Percentiles rank a stretch among this genome's conserved stretches.
phyloP scores from a whole-genome alignment of 2,797 vertebrate genomes.

The Argyrosomus regius region DNA sequence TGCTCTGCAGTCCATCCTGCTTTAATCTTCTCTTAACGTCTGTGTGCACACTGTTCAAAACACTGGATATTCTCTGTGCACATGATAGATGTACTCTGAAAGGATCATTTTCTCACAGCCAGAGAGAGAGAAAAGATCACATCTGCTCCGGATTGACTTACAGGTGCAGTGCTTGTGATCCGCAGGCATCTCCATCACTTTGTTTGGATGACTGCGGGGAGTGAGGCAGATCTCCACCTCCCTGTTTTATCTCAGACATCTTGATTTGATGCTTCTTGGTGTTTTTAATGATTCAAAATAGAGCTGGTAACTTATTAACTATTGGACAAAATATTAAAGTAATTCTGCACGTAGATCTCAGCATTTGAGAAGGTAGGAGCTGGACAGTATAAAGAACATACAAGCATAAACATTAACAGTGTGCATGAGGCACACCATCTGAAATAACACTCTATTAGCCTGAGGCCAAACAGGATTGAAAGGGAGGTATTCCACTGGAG shows the following conservation, averaged over 20 bases:
- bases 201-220: slow-evolving; percentile 70
- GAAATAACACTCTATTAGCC: slow-evolving; percentile 38
- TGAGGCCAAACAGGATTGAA: slow-evolving; percentile 35
- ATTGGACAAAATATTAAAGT: neutral
- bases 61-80: neutral
- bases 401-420: neutral
- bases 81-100: neutral
- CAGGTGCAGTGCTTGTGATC: slow-evolving; percentile 73
- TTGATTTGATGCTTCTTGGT: slow-evolving; percentile 8
- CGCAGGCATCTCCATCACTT: slow-evolving; percentile 56
- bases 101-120: slow-evolving; percentile 51
- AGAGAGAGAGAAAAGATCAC: slow-evolving; percentile 58
- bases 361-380: neutral
- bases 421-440: slow-evolving; percentile 26
- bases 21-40: neutral
- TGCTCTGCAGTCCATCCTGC: neutral
- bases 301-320: neutral
- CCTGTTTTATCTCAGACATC: slow-evolving; percentile 42
- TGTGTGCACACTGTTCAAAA: neutral
- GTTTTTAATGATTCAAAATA: slow-evolving; percentile 3
- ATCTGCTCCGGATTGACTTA: slow-evolving; percentile 78
- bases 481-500: slow-evolving; percentile 21
- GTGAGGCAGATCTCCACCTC: slow-evolving; percentile 49
- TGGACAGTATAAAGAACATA: neutral
- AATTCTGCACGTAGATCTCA: neutral